Percentiles rank a stretch among this genome's conserved stretches.
These are phyloP conservation scores for Murina feae DNA, from an alignment of 2,113 vertebrate species.

Conservation along the genomic window DNA sequence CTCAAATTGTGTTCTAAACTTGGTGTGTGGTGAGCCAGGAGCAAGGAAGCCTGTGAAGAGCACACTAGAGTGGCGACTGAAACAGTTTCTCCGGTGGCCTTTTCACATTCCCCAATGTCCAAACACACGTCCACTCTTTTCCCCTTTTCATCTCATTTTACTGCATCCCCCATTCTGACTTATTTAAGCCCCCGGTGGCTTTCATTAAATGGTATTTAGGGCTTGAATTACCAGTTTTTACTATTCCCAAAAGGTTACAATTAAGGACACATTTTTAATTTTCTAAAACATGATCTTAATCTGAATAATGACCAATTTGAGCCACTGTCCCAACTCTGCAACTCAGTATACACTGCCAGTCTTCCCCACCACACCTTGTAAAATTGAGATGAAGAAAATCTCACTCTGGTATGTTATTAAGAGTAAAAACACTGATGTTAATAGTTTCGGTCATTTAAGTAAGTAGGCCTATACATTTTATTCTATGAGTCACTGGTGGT, in stretches of 20 bases:
- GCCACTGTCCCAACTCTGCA: not conserved
- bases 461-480: conserved; percentile 64
- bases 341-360: conserved; percentile 42
- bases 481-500: conserved; percentile 67
- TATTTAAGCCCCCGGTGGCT: not conserved
- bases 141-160: not conserved
- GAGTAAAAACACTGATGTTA: not conserved
- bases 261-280: not conserved
- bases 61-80: not conserved
- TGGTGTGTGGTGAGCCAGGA: not conserved
- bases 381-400: not conserved
- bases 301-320: not conserved
- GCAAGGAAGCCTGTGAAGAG: not conserved
- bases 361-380: not conserved
- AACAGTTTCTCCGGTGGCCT: not conserved
- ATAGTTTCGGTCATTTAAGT: conserved; percentile 1
- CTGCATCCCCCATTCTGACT: not conserved
- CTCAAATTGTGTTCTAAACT: not conserved
- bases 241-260: not conserved
- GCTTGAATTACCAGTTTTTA: not conserved
- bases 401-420: not conserved
- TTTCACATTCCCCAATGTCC: not conserved
- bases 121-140: not conserved
- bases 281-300: not conserved
- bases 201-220: not conserved